A percentile compares a stretch with the other conserved stretches of the same genome.
Conservation (phyloP, 1,140 invertebrate genomes). For the Philotrypesis tridentata region DNA sequence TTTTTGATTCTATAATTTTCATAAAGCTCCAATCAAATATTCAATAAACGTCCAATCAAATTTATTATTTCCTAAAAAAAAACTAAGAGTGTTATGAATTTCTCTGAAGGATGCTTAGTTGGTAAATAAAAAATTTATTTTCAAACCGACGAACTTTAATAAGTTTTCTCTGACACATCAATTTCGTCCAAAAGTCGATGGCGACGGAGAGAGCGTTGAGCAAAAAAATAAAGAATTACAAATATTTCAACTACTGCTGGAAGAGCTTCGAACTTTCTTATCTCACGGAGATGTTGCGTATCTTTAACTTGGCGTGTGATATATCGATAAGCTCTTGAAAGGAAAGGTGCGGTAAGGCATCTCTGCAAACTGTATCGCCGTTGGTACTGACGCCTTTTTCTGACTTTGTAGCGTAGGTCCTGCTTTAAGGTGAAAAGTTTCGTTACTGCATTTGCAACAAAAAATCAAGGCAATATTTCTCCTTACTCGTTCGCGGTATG, state of each 20-base stretch:
- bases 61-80: no score
- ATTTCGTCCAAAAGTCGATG: not conserved
- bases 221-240: not conserved
- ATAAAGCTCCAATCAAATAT: no score
- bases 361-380: not conserved
- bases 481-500: no score
- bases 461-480: no score
- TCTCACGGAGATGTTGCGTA: not conserved
- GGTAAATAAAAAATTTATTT: no score
- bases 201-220: not conserved
- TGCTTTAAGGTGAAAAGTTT: not conserved
- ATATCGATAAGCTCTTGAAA: not conserved
- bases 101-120: no score
- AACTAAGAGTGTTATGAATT: no score
- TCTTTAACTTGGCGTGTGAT: slow-evolving; percentile 5
- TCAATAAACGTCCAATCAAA: no score
- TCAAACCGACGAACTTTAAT: not conserved
- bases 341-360: not conserved
- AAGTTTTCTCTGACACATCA: not conserved
- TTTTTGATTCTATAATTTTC: no score
- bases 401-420: not conserved
- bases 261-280: slow-evolving; percentile 8
- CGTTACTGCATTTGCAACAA: no score
- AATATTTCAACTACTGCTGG: not conserved
- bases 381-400: not conserved